Percentiles rank a stretch among this genome's conserved stretches.
Evolutionary conservation across 2,797 vertebrate genomes (phyloP).

Genomic region (Tenualosa thibaudeaui): DNA sequence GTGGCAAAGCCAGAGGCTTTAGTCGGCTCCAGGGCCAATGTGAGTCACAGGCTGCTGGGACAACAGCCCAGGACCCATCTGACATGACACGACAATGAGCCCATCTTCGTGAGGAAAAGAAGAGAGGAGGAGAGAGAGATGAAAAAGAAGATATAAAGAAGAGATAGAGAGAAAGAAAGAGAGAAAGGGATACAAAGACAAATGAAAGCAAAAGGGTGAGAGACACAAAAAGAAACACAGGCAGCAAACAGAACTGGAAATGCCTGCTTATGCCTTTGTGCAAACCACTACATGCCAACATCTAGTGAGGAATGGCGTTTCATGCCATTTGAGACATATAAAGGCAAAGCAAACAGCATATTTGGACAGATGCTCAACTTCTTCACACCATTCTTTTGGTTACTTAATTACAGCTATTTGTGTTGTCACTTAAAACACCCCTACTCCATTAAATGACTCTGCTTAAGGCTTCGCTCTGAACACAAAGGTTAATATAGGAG

Average conservation of each 20-base stretch:
- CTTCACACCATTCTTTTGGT: not conserved
- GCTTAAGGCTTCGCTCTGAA: not conserved
- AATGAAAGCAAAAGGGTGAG: not conserved
- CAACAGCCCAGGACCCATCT: slow-evolving; percentile 57
- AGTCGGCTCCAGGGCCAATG: slow-evolving; percentile 62
- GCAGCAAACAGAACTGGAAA: not conserved
- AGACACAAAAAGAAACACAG: not conserved
- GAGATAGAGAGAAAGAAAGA: not conserved
- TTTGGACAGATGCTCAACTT: not conserved
- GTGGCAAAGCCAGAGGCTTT: slow-evolving; percentile 46
- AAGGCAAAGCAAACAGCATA: no score
- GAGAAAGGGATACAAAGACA: not conserved
- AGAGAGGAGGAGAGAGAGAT: not conserved
- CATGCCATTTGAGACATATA: no score
- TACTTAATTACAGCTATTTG: not conserved
- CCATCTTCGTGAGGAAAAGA: slow-evolving; percentile 34
- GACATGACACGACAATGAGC: slow-evolving; percentile 60
- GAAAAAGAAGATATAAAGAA: not conserved
- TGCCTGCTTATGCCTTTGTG: not conserved
- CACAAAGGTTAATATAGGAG: not conserved
- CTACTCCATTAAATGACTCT: not conserved
- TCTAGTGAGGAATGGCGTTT: no score
- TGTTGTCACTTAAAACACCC: not conserved
- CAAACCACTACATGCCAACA: not conserved
- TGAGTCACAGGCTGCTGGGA: slow-evolving; percentile 61